phyloP scores from a whole-genome alignment of 2,113 vertebrate species.

The Mesitornis unicolor region DNA sequence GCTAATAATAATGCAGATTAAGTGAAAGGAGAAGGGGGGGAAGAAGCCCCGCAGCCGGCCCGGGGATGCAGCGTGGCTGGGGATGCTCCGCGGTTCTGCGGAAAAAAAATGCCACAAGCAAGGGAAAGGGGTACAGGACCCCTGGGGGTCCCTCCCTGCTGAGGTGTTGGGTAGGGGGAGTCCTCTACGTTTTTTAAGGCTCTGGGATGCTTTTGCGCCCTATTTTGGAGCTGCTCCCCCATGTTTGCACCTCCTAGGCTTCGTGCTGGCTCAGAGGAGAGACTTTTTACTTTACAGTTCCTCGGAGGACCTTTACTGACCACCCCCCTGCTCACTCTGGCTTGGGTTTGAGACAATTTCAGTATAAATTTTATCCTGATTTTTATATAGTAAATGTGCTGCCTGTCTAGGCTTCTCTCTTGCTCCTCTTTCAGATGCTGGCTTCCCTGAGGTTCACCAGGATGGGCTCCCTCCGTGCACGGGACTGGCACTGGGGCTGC shows the following conservation, averaged over 20 bases:
- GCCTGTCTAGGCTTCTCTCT: neutral
- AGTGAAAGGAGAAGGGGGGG: neutral
- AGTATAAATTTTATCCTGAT: neutral
- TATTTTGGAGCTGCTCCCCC: neutral
- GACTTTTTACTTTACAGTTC: neutral
- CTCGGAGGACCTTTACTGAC: neutral
- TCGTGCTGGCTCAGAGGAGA: neutral
- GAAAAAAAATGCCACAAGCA: too few species aligned
- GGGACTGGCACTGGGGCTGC: neutral
- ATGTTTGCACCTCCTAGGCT: neutral
- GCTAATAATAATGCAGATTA: constrained; percentile 40
- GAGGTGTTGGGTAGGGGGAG: fast-evolving
- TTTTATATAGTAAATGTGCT: neutral
- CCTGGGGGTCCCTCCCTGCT: neutral
- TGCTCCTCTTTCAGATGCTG: too few species aligned
- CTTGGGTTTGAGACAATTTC: neutral
- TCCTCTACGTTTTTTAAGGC: neutral
- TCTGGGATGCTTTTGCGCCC: neutral
- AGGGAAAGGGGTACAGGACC: neutral
- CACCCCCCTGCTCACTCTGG: neutral
- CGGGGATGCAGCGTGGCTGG: neutral
- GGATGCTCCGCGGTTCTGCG: neutral
- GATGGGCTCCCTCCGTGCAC: fast-evolving
- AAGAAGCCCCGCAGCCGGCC: neutral
- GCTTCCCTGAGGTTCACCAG: neutral